A percentile compares a stretch with the other conserved stretches of the same genome.
Conservation (phyloP, 2,888 invertebrate genomes). For the Tupiocoris notatus region DNA sequence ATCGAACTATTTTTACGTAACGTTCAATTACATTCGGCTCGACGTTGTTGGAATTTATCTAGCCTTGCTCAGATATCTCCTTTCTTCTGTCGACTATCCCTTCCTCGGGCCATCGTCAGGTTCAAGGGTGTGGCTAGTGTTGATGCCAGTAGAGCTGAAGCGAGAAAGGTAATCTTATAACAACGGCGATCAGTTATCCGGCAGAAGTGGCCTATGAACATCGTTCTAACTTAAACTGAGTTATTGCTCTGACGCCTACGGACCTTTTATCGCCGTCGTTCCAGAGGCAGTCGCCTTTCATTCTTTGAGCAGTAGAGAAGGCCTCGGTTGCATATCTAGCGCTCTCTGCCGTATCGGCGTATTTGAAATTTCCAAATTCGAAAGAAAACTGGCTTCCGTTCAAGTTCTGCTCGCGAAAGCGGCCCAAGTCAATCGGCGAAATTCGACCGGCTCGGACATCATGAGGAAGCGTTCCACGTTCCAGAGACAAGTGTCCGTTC, state of each 20-base stretch:
- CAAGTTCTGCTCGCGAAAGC: neutral
- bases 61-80: neutral
- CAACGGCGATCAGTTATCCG: neutral
- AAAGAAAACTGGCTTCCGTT: neutral
- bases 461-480: constrained; percentile 51
- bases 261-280: neutral
- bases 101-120: neutral
- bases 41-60: neutral
- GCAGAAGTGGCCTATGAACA: neutral
- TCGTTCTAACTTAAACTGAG: neutral
- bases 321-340: too few relatives aligned
- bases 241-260: neutral
- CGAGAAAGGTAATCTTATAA: neutral
- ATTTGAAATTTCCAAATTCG: too few relatives aligned
- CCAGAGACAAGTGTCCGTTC: constrained; percentile 53
- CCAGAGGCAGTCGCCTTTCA: too few relatives aligned
- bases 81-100: neutral
- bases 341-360: too few relatives aligned
- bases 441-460: constrained; percentile 35
- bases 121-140: neutral
- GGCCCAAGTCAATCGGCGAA: constrained; percentile 18
- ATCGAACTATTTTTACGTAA: neutral
- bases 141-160: neutral
- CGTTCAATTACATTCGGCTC: neutral
- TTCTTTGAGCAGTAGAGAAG: too few relatives aligned